Evolutionary conservation across 2,113 vertebrate species (phyloP), one percentile per base, ranked within the genome.

Genomic region (Gallinago jamesoni): DNA sequence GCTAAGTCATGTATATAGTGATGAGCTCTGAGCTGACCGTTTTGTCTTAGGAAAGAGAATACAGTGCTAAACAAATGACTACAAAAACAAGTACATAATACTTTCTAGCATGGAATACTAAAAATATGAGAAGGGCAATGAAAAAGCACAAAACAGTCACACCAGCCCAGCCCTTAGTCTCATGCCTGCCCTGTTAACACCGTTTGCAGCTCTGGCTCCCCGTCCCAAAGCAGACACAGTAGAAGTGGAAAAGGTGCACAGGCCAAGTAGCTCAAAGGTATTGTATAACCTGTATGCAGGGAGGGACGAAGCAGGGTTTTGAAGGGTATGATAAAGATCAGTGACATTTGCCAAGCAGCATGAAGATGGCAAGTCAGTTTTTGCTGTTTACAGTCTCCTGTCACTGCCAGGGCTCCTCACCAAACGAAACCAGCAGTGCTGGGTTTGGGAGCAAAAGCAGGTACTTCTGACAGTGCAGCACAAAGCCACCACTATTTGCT

Each of bases 171-270:
- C 59, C 30, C 3, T 10, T 17, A 23, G 81, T 14, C 15, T 35
- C 52, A 33, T 0, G 0, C 21, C 35, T 19, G 13, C 22, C 8
- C 45, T 7, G 23, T 11, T 55, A 45, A 48, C 17, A 17, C 39
- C 1, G 0, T 3, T 11, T 3, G 2, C 66, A 31, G 55, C 43
- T 48, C 84, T 27, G 55, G 35, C 35, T 72, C 33, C 6, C 72
- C 2, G 0, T 35, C 33, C 37, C 41, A 28, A 6, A 47, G 55
- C 4, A 2, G 62, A 15, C n/a, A 23, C 2, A 1, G 52, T 12
- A 59, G 45, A 35, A 31, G 66, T 39, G 39, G 43, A 55, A 24
- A 30, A 77, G 76, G 57, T 43, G 39, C 39, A 19, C 45, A 18
- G 52, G 59, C 33, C 59, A 52, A 25, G 41, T 22, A 39, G 55